Base-by-base conservation (phyloP, 2,888 invertebrate genomes). In the Zygogramma bicolorata region DNA sequence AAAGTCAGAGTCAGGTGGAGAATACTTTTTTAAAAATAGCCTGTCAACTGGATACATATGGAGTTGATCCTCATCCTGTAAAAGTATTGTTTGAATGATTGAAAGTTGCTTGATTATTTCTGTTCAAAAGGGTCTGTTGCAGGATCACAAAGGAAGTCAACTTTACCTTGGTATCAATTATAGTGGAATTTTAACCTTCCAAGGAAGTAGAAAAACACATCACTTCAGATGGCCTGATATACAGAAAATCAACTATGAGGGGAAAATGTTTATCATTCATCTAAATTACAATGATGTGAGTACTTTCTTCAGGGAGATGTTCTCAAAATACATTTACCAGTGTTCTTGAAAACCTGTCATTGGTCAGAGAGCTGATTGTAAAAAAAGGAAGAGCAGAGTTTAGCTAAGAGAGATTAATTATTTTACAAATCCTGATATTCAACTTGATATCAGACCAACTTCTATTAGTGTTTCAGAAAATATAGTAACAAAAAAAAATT, bases 141-240 rank as follows among this genome's bases (percentile, higher is more conserved):
- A 97, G 96, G 98, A 99, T 86, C 96, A 97, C 86, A 93, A 96
- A 86, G 95, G 97, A 49, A 94, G 94, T 80, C 95, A 96, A 85
- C 89, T 98, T 70, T 98, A 97, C 87, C 89, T 99, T 78, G 98
- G 98, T 66, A 96, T 98, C 81, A 98, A 98, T 87, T 95, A 97
- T 88, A 93, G 94, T 81, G 99, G 98, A 42, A 97, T 99, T 79
- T 91, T 97, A 80, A 97, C 97, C 63, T 98, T 97, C 88, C 96
- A 97, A 87, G 96, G 96, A 58, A 96, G 95, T 81, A 91, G 95
- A 81, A 95, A 97, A 86, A 95, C 96, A 3, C 95, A 98, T 86
- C 97, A 97, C 86, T 98, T 98, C 88, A 95, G 95, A 84, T 99
- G 99, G 99, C 92, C 92, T 74, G 97, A 98, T 86, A 95, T 99